Evolutionary conservation across 2,797 vertebrate species (phyloP).

Genomic region (Orestias chungarensis): DNA sequence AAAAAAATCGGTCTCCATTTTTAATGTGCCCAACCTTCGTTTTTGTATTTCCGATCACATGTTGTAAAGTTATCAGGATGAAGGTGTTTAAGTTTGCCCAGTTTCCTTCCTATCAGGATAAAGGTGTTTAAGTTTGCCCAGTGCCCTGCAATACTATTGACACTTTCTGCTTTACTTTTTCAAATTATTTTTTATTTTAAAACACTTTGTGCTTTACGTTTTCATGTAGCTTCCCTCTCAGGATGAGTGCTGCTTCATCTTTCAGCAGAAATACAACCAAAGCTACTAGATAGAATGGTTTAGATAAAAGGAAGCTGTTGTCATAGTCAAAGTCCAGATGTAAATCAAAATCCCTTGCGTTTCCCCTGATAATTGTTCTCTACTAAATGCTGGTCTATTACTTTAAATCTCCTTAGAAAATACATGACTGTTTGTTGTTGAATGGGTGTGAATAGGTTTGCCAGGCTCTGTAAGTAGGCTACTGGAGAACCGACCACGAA

Average conservation of each 20-base stretch:
- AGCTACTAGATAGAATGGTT: not conserved
- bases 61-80: conserved; percentile 41
- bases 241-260: not conserved
- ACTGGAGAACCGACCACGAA: conserved; percentile 19
- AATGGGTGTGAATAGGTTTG: not conserved
- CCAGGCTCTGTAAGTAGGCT: not conserved
- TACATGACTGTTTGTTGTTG: not conserved
- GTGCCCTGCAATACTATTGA: not conserved
- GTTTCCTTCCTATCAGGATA: conserved; percentile 40
- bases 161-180: not conserved
- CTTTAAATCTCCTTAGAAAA: not conserved
- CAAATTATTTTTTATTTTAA: not conserved
- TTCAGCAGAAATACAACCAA: not conserved
- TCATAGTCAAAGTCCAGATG: no score
- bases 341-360: not conserved
- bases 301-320: no score
- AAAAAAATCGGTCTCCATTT: conserved; percentile 60
- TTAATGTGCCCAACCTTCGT: conserved; percentile 25
- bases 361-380: not conserved
- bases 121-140: conserved; percentile 12
- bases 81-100: conserved; percentile 12
- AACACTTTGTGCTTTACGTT: not conserved
- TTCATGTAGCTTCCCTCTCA: not conserved
- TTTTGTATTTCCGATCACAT: not conserved
- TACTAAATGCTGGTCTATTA: not conserved